Base-by-base conservation (phyloP, 2,797 vertebrate species). In the Lindbergichthys nudifrons region DNA sequence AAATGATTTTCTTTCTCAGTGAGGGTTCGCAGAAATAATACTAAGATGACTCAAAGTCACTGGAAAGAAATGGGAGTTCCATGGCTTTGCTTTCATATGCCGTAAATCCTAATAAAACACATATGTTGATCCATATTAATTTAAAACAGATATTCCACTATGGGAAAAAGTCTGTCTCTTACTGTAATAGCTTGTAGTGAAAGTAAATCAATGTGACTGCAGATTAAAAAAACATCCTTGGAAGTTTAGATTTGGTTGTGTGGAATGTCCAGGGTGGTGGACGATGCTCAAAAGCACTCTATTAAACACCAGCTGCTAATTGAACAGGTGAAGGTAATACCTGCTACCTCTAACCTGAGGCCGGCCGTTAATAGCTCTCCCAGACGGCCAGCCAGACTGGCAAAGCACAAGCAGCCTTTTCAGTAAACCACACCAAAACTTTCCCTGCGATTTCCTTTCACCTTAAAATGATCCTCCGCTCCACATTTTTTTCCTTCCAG, bases 361-460 rank as follows among this genome's bases (percentile, higher is more conserved):
- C 73, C 75, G 77, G 69, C 76, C 45, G 72, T 76, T 88, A 91
- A 92, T 86, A 84, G 76, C 80, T 85, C 87, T 85, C 77, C 80
- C 83, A 87, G 86, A 87, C 78, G 19, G 65, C 79, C 63, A 46
- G 73, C 9, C 32, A 76, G 64, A 70, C 85, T 50, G 77, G 82
- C 63, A 76, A 70, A 71, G 76, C 57, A 90, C 85, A 91, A 83
- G 73, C 57, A 54, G 77, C 69, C 85, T 89, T 91, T 92, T 92
- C 80, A 90, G 82, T 75, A 75, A 84, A 77, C 66, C 61, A 13
- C 43, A 75, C 73, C 78, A 69, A 89, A 88, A 90, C 73, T 26
- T 84, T 89, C 79, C 68, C 81, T 57, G 70, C 79, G 88, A 89
- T 90, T 95, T 95, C 91, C 93, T 89, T 89, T 93, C 89, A 93